phyloP scores from a whole-genome alignment of 2,113 vertebrate genomes.

The Lynx canadensis region DNA sequence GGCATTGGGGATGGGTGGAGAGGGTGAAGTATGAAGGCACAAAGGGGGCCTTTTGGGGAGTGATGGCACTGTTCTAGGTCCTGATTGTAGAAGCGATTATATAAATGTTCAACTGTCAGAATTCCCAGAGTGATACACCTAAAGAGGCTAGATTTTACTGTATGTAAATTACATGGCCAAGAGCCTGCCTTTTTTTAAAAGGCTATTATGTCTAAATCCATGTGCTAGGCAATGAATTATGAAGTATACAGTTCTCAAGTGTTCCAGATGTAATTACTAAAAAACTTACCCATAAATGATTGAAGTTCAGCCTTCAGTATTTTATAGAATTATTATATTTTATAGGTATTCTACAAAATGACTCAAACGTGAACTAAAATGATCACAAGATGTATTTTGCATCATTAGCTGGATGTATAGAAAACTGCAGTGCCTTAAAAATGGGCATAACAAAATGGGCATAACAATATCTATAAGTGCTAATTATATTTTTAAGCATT shows the following conservation, averaged over 20 bases:
- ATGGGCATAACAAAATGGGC: neutral
- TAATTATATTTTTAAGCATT: constrained; percentile 57
- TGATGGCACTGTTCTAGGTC: neutral
- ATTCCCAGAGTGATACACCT: neutral
- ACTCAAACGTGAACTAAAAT: constrained; percentile 40
- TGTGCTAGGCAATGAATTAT: neutral
- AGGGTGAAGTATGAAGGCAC: neutral
- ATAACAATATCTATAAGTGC: neutral
- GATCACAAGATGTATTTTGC: constrained; percentile 34
- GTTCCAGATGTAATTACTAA: neutral
- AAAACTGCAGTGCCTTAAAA: constrained; percentile 40
- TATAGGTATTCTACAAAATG: neutral
- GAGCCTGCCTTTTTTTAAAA: constrained; percentile 12
- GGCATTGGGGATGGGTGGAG: neutral
- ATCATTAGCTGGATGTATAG: neutral
- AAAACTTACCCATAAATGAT: neutral
- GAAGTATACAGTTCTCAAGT: neutral
- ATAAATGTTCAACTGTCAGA: neutral
- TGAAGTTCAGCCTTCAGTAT: neutral
- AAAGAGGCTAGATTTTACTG: neutral
- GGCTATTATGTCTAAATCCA: neutral
- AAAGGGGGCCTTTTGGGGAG: neutral
- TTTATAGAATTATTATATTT: neutral
- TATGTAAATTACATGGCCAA: neutral
- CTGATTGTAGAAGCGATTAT: neutral